Evolutionary conservation across 2,888 invertebrate genomes (phyloP).

Genomic region (Halictus quadricinctus): DNA sequence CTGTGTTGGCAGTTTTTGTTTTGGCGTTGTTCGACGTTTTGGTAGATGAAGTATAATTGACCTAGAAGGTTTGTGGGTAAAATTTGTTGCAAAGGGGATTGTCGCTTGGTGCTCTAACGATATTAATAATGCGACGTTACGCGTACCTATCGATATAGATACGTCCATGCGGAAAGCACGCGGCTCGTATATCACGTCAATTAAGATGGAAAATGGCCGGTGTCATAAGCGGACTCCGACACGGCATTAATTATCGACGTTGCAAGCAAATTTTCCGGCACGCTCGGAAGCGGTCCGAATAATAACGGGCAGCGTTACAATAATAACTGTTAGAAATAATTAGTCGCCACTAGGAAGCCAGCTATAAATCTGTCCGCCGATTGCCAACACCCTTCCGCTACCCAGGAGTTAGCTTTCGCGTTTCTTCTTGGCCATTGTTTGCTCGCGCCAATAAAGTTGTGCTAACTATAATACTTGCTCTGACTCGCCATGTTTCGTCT

Average conservation of each 20-base stretch:
- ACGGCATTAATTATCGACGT: conserved; percentile 51
- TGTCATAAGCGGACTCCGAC: conserved; percentile 48
- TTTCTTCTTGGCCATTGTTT: not conserved
- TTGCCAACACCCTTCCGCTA: conserved; percentile 11
- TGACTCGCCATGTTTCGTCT: not conserved
- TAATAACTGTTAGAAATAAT: conserved; percentile 62
- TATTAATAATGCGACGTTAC: conserved; percentile 45
- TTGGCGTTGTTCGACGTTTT: too few relatives aligned
- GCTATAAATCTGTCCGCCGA: conserved; percentile 46
- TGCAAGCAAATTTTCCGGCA: conserved; percentile 47
- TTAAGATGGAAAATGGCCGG: conserved; percentile 54
- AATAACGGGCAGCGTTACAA: conserved; percentile 52
- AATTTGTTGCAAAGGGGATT: too few relatives aligned
- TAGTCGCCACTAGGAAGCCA: conserved; percentile 28
- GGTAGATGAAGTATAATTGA: too few relatives aligned
- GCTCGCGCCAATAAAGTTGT: not conserved
- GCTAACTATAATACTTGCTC: not conserved
- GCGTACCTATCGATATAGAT: conserved; percentile 24
- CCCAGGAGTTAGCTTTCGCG: not conserved
- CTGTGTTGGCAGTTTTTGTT: too few relatives aligned
- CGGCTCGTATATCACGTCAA: conserved; percentile 60
- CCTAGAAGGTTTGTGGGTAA: too few relatives aligned
- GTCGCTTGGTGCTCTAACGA: not conserved
- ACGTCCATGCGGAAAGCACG: conserved; percentile 38
- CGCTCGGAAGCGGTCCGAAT: conserved; percentile 45